Evolutionary conservation across 2,113 vertebrate species (phyloP), one percentile per base, ranked within the genome.

Genomic region (Colaptes auratus): DNA sequence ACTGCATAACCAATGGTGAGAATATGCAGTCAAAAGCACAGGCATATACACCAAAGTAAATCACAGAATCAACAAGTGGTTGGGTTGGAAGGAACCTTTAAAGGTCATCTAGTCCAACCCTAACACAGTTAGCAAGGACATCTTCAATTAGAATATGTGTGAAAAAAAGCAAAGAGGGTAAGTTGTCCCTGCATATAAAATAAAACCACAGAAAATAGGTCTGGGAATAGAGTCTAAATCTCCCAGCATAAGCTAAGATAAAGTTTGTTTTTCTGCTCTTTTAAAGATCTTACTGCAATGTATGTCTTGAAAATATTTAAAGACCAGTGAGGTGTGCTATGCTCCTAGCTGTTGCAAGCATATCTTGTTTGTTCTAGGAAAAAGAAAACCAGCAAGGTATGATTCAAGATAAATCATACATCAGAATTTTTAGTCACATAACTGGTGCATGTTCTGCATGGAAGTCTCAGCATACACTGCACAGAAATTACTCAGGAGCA

Each of bases 371-470:
- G 48, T 79, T 84, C 53, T 35, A 53, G 60, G 52, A 85, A 80
- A 25, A 33, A 80, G 23, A 48, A 69, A 46, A 1, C 18, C 14
- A 52, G 50, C 50, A 89, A 89, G 10, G 63, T 70, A 91, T 73
- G 82, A 92, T 72, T 91, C 85, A 95, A 78, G 63, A 56, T 48
- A 89, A 91, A 82, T 84, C 44, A 91, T 52, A 6, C 63, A 86
- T 71, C 61, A 78, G 81, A 60, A 28, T 60, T 80, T 35, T 77
- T 27, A 74, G 77, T 89, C 89, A 92, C 36, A 78, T 53, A 44
- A 72, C 33, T 82, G 44, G 25, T 46, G 33, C 63, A 53, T 44
- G 58, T 39, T 93, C 77, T 48, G 89, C 39, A 23, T 20, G 31
- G 74, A 6, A n/a, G 58, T n/a, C 61, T 82, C 42, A 28, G 15